Evolutionary conservation across 2,113 vertebrate genomes (phyloP).

Genomic region (Neolamprologus brichardi): DNA sequence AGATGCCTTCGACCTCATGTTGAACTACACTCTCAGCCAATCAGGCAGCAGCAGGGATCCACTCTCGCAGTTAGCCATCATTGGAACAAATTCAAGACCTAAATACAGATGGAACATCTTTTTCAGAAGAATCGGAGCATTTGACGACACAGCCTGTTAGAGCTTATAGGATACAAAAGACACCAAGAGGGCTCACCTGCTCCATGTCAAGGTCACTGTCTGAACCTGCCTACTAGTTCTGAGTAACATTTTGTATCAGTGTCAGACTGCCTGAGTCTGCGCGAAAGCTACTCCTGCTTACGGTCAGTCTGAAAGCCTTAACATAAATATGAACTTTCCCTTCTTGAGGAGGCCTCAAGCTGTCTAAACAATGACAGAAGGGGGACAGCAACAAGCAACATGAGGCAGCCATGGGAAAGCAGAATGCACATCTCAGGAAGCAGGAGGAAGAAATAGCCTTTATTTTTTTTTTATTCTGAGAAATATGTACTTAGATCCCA

Average conservation of each 20-base stretch:
- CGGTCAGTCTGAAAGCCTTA: conserved; percentile 46
- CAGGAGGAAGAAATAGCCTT: conserved; percentile 68
- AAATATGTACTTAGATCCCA: conserved; percentile 77
- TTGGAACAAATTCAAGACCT: neutral
- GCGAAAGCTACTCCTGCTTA: conserved; percentile 17
- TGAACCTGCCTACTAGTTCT: neutral
- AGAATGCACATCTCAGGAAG: conserved; percentile 65
- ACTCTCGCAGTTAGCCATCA: conserved; percentile 13
- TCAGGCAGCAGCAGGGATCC: conserved; percentile 11
- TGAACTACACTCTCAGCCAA: conserved; percentile 56
- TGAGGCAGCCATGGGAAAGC: conserved; percentile 84
- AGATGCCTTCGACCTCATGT: conserved; percentile 57
- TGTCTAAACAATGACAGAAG: conserved; percentile 82
- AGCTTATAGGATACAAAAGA: neutral
- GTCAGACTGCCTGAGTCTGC: neutral
- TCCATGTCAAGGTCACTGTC: neutral
- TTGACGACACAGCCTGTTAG: neutral
- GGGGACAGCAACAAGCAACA: conserved; percentile 72
- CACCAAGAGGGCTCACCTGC: conserved; percentile 6
- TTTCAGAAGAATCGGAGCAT: neutral
- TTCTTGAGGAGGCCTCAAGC: conserved; percentile 78
- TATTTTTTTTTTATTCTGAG: conserved; percentile 78
- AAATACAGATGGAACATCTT: conserved; percentile 24
- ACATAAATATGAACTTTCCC: conserved; percentile 73
- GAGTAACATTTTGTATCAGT: neutral